phyloP scores from a whole-genome alignment of 2,888 invertebrate species.

The Apocheima hispidaria region DNA sequence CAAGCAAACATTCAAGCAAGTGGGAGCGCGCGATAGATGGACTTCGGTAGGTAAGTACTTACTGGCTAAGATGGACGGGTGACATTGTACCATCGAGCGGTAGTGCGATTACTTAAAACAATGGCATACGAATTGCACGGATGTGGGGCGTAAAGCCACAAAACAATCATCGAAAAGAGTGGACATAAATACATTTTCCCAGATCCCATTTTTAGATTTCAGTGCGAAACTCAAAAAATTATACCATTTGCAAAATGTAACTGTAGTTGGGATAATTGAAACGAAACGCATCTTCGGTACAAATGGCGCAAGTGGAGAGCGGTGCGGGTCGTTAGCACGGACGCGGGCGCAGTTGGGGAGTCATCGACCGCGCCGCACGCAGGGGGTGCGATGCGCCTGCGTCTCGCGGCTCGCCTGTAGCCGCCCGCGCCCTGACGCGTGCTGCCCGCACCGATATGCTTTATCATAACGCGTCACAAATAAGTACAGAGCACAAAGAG shows the following conservation, averaged over 20 bases:
- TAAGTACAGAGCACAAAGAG: conserved; percentile 5
- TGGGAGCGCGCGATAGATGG: conserved; percentile 8
- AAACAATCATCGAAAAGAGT: neutral
- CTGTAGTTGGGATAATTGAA: neutral
- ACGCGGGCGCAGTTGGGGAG: conserved; percentile 64
- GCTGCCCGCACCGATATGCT: conserved; percentile 29
- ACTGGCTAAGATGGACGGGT: neutral
- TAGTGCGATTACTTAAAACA: neutral
- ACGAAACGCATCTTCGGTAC: conserved; percentile 10
- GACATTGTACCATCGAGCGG: conserved; percentile 2
- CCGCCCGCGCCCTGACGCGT: conserved; percentile 21
- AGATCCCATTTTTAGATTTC: neutral
- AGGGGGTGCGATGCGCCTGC: conserved; percentile 59
- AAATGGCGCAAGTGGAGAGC: conserved; percentile 57
- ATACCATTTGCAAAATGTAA: neutral
- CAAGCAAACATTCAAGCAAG: conserved; percentile 9
- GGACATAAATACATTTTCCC: neutral
- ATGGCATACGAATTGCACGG: neutral
- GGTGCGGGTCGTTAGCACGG: conserved; percentile 71
- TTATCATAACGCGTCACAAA: conserved; percentile 8
- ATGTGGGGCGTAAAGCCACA: neutral
- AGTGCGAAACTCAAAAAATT: neutral
- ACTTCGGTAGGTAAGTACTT: conserved; percentile 6
- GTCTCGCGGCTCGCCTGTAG: too few species aligned
- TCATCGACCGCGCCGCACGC: conserved; percentile 77